Evolutionary conservation across 2,888 invertebrate genomes (phyloP).

Genomic region (Clivina fossor): DNA sequence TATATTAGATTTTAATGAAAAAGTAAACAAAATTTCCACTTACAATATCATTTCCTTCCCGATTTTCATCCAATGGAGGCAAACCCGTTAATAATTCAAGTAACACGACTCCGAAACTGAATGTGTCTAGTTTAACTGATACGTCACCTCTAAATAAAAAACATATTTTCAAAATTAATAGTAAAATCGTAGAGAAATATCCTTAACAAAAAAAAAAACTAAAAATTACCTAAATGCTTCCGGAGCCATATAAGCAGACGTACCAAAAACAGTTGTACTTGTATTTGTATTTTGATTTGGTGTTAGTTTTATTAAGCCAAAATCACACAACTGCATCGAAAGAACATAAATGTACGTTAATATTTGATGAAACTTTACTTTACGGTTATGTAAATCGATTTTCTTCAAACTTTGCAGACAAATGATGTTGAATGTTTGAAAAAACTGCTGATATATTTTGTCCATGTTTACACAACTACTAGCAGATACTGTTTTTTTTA

Average conservation of each 20-base stretch:
- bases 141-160: slow-evolving; percentile 62
- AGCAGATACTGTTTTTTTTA: no score
- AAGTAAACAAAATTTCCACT: slow-evolving; percentile 43
- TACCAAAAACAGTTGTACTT: slow-evolving; percentile 63
- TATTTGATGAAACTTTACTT: background rate
- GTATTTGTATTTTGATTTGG: slow-evolving; percentile 56
- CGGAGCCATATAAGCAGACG: slow-evolving; percentile 75
- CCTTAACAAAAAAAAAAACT: background rate
- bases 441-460: background rate
- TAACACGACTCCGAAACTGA: slow-evolving; percentile 76
- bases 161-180: slow-evolving; percentile 55
- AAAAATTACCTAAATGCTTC: slow-evolving; percentile 61
- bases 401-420: no score
- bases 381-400: background rate
- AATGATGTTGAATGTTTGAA: background rate
- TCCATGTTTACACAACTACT: no score
- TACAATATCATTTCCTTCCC: slow-evolving; percentile 59
- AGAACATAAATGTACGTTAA: no score
- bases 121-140: slow-evolving; percentile 75
- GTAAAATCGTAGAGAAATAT: no score
- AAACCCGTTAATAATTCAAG: slow-evolving; percentile 72
- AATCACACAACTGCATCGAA: slow-evolving; percentile 68
- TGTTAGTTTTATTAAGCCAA: slow-evolving; percentile 67
- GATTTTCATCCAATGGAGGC: slow-evolving; percentile 61
- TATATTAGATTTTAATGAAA: no score